Conservation (phyloP, 2,113 vertebrate genomes). For the Todiramphus chloris region DNA sequence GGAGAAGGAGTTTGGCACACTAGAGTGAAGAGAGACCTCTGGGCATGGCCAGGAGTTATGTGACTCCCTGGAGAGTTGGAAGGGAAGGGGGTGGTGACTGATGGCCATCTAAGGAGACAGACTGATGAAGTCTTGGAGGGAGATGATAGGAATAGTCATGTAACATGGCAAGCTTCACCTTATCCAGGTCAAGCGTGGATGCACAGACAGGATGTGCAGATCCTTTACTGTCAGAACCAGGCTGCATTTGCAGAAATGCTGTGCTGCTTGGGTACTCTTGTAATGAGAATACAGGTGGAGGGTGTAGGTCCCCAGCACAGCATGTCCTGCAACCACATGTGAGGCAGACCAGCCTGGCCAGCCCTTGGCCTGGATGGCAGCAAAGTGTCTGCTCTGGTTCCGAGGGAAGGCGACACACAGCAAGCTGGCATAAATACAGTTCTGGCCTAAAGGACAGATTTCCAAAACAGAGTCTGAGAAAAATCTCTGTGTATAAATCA, state of each 20-base stretch:
- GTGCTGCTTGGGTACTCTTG: rapidly evolving
- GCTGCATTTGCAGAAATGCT: neutral
- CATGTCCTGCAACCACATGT: rapidly evolving
- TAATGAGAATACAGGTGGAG: neutral
- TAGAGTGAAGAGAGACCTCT: neutral
- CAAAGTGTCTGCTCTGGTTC: rapidly evolving
- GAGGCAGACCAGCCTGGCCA: neutral
- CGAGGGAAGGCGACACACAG: neutral
- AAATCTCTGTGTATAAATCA: neutral
- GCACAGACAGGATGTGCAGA: neutral
- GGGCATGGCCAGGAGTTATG: neutral
- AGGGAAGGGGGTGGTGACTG: neutral
- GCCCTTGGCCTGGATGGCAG: rapidly evolving
- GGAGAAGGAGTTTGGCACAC: neutral
- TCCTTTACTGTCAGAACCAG: neutral
- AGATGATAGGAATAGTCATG: neutral
- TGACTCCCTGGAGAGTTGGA: neutral
- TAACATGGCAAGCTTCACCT: neutral
- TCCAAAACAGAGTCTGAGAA: neutral
- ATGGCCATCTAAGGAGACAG: neutral
- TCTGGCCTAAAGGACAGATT: neutral
- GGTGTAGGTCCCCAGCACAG: neutral
- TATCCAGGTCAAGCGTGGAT: neutral
- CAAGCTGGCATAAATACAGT: rapidly evolving
- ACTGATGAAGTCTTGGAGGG: neutral